Evolutionary conservation across 2,797 vertebrate genomes (phyloP).

Genomic region (Fratercula arctica): DNA sequence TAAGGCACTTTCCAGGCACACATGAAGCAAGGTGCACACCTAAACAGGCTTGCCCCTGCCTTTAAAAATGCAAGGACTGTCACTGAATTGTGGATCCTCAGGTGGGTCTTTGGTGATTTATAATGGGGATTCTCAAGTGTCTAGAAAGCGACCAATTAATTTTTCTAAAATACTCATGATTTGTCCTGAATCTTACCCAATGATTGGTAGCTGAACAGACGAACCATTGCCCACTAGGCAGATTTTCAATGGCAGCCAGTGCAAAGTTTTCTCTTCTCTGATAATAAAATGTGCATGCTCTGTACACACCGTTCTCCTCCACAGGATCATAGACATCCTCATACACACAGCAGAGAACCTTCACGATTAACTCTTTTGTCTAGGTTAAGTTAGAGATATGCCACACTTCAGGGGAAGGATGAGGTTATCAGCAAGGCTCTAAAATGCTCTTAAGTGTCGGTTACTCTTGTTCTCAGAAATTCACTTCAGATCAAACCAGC

Average conservation of each 20-base stretch:
- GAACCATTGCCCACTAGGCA: neutral
- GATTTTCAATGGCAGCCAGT: neutral
- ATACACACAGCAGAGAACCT: neutral
- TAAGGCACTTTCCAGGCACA: neutral
- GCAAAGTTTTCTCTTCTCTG: neutral
- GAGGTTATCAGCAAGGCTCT: neutral
- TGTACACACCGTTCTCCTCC: neutral
- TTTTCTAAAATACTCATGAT: neutral
- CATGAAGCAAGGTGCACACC: neutral
- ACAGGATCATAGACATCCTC: neutral
- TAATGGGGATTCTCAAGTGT: neutral
- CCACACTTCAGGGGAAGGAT: neutral
- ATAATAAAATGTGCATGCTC: neutral
- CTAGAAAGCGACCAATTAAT: neutral
- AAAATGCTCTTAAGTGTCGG: neutral
- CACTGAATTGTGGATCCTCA: neutral
- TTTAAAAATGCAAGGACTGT: neutral
- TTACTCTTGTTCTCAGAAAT: neutral
- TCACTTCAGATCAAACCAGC: neutral
- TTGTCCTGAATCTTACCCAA: neutral
- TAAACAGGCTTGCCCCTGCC: neutral
- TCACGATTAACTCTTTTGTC: neutral
- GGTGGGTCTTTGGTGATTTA: neutral
- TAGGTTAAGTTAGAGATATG: neutral
- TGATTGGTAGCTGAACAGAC: neutral